Percentiles rank a stretch among this genome's conserved stretches.
Conservation (phyloP, 2,888 invertebrate genomes). For the Eupithecia abbreviata region DNA sequence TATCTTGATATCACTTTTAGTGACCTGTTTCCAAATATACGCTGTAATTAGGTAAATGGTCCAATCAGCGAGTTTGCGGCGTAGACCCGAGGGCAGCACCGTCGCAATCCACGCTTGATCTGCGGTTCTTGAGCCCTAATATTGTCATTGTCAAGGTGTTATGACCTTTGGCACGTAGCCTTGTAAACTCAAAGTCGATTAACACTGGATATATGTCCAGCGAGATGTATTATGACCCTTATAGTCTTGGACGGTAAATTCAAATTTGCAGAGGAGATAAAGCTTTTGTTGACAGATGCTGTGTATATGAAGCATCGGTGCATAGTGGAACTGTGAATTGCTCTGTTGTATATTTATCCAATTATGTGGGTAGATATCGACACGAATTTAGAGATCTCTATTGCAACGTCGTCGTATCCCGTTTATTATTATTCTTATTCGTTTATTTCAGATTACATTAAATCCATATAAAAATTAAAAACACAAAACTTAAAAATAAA, state of each 20-base stretch:
- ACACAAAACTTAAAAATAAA: too few species aligned
- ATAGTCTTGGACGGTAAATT: background rate
- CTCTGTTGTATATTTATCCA: background rate
- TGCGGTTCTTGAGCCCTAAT: slow-evolving; percentile 14
- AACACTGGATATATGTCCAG: background rate
- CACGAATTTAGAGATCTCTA: background rate
- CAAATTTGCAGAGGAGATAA: background rate
- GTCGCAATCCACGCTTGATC: slow-evolving; percentile 27
- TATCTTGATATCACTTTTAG: background rate
- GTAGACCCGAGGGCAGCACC: slow-evolving; percentile 9
- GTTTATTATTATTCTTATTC: too few species aligned
- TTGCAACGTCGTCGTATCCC: background rate
- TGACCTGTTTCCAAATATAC: background rate
- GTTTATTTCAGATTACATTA: too few species aligned
- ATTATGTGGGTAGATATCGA: background rate
- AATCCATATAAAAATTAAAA: too few species aligned
- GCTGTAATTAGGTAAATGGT: slow-evolving; percentile 8
- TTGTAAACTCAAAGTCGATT: background rate
- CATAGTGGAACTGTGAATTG: background rate
- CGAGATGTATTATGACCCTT: background rate
- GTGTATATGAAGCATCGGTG: background rate
- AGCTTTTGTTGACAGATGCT: background rate
- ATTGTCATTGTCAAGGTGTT: background rate
- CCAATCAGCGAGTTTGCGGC: slow-evolving; percentile 25
- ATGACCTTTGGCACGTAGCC: background rate